Evolutionary conservation across 1,140 invertebrate genomes (phyloP).

Genomic region (Platyscapa corneri): DNA sequence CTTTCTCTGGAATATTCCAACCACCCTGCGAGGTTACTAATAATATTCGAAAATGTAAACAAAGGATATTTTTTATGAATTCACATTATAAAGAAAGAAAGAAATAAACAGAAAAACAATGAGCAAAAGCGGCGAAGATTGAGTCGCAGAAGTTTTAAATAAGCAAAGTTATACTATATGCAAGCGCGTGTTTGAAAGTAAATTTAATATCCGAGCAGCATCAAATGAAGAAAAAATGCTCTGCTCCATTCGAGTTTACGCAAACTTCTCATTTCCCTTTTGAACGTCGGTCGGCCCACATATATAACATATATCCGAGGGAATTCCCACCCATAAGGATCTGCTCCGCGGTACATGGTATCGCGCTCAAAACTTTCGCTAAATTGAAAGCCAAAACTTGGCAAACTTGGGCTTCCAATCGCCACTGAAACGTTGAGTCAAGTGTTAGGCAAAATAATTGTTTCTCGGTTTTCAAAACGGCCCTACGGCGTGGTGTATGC

Average conservation of each 20-base stretch:
- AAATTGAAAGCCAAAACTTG: slow-evolving; percentile 54
- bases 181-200: slow-evolving; percentile 1
- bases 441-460: slow-evolving; percentile 59
- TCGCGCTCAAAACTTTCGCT: slow-evolving; percentile 9
- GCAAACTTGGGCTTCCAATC: slow-evolving; percentile 50
- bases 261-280: slow-evolving; percentile 24
- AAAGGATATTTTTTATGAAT: background rate
- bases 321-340: too few species aligned
- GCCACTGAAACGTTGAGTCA: slow-evolving; percentile 53
- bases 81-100: background rate
- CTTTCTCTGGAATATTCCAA: background rate
- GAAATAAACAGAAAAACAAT: background rate
- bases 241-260: background rate
- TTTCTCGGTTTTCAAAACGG: slow-evolving; percentile 37
- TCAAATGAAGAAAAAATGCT: background rate
- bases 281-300: background rate
- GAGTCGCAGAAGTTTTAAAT: slow-evolving; percentile 10
- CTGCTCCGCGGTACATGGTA: background rate
- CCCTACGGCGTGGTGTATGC: background rate
- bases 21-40: background rate
- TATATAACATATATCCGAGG: too few species aligned
- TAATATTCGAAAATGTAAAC: background rate
- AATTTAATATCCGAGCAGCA: slow-evolving; percentile 38
- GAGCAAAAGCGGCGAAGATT: background rate
- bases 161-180: slow-evolving; percentile 15